phyloP scores from a whole-genome alignment of 1,140 invertebrate species.

The Atopsyche davidsoni region DNA sequence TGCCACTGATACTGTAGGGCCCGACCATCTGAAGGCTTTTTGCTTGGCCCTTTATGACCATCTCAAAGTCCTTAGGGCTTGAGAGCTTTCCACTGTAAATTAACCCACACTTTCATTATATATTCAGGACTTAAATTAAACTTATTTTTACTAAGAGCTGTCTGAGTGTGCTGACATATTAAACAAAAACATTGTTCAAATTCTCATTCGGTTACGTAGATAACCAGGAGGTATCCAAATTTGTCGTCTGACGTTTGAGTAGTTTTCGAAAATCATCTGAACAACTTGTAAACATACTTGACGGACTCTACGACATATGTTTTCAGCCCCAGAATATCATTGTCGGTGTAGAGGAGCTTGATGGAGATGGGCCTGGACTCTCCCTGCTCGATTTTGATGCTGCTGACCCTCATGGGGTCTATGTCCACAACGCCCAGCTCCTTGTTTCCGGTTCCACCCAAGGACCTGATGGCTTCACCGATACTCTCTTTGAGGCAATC shows the following conservation, averaged over 20 bases:
- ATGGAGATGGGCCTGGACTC: conserved; percentile 22
- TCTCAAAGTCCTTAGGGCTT: conserved; percentile 24
- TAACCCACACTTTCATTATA: neutral
- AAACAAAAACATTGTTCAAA: too few relatives aligned
- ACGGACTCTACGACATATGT: conserved; percentile 9
- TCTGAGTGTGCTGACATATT: too few relatives aligned
- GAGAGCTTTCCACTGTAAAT: conserved; percentile 28
- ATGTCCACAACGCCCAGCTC: conserved; percentile 19
- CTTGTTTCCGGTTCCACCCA: conserved; percentile 17
- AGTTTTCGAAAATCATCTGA: too few relatives aligned
- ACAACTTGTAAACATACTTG: too few relatives aligned
- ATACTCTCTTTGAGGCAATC: conserved; percentile 21
- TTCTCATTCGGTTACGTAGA: too few relatives aligned
- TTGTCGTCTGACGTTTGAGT: too few relatives aligned
- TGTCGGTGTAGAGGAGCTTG: conserved; percentile 21
- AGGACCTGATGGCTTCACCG: conserved; percentile 9
- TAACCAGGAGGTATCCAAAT: too few relatives aligned
- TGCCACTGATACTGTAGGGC: conserved; percentile 47
- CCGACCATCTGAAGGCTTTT: conserved; percentile 37
- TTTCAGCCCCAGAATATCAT: conserved; percentile 13
- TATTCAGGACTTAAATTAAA: neutral
- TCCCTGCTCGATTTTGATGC: conserved; percentile 22
- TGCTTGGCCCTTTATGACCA: conserved; percentile 1
- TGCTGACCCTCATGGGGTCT: conserved; percentile 23
- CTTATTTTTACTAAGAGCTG: neutral